phyloP scores from a whole-genome alignment of 2,797 vertebrate genomes.

The Esox masquinongy region DNA sequence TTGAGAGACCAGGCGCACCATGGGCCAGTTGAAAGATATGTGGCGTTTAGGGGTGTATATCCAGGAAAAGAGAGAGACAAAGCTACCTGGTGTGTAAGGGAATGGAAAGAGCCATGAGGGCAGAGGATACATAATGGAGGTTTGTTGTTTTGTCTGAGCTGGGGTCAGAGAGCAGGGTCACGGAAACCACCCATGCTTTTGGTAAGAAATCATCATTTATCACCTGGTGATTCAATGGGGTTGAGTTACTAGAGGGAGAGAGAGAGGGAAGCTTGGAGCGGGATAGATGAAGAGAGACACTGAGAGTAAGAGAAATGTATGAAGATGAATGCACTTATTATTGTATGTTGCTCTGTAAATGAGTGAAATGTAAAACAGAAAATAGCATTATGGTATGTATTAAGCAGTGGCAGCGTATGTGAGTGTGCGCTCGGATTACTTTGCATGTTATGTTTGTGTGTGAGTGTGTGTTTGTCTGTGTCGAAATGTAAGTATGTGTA shows the following conservation, averaged over 20 bases:
- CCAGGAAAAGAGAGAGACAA: neutral
- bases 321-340: neutral
- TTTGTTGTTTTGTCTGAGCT: slow-evolving; percentile 44
- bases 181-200: slow-evolving; percentile 76
- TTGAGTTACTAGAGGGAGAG: slow-evolving; percentile 69
- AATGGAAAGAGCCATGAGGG: slow-evolving; percentile 21
- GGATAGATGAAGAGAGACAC: neutral
- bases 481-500: too few species aligned
- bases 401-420: too few species aligned
- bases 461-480: too few species aligned
- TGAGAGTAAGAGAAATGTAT: slow-evolving; percentile 7
- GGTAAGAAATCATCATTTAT: slow-evolving; percentile 85
- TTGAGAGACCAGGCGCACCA: too few species aligned
- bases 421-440: too few species aligned
- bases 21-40: neutral
- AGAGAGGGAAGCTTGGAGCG: slow-evolving; percentile 15
- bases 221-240: slow-evolving; percentile 82
- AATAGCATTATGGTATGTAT: too few species aligned
- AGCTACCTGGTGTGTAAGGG: slow-evolving; percentile 13
- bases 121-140: slow-evolving; percentile 39
- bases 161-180: slow-evolving; percentile 65
- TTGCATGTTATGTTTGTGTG: too few species aligned
- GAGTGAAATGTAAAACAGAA: too few species aligned
- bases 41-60: neutral
- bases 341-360: too few species aligned